Percentiles rank a stretch among this genome's conserved stretches.
phyloP scores from a whole-genome alignment of 2,797 vertebrate genomes.

The Spea hammondii region DNA sequence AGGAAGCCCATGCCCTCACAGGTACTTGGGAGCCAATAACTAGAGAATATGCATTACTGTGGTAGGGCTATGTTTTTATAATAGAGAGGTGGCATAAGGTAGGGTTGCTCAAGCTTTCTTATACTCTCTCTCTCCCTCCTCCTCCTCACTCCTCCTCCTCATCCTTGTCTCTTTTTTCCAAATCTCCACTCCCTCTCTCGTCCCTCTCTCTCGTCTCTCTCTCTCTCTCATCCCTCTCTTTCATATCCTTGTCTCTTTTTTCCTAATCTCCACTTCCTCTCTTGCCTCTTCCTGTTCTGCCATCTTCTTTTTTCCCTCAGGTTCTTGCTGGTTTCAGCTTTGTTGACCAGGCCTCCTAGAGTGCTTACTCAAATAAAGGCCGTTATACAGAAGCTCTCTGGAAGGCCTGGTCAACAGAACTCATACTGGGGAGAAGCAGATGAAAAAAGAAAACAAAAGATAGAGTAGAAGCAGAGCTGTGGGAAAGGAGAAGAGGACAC shows the following conservation, averaged over 20 bases:
- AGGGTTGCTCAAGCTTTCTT: no score
- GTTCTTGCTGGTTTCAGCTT: background rate
- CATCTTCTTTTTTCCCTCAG: background rate
- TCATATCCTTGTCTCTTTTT: background rate
- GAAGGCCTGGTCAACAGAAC: no score
- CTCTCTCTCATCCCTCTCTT: background rate
- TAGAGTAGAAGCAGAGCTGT: no score
- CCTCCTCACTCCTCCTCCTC: background rate
- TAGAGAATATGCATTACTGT: no score
- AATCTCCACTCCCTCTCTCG: background rate
- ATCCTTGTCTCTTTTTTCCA: background rate
- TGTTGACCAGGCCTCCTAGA: background rate
- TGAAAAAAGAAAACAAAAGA: no score
- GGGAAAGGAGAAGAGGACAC: no score
- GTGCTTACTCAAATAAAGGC: background rate
- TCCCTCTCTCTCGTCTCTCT: background rate
- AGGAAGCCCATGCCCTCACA: conserved; percentile 61
- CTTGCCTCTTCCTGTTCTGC: background rate
- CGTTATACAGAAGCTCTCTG: no score
- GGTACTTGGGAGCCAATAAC: conserved; percentile 42
- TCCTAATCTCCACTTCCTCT: background rate
- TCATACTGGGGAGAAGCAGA: no score
- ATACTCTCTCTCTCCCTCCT: background rate
- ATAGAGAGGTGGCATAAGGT: no score
- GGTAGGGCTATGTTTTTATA: no score